Percentiles rank a stretch among this genome's conserved stretches.
phyloP scores from a whole-genome alignment of 2,888 invertebrate genomes.

The Rotaria macrura region DNA sequence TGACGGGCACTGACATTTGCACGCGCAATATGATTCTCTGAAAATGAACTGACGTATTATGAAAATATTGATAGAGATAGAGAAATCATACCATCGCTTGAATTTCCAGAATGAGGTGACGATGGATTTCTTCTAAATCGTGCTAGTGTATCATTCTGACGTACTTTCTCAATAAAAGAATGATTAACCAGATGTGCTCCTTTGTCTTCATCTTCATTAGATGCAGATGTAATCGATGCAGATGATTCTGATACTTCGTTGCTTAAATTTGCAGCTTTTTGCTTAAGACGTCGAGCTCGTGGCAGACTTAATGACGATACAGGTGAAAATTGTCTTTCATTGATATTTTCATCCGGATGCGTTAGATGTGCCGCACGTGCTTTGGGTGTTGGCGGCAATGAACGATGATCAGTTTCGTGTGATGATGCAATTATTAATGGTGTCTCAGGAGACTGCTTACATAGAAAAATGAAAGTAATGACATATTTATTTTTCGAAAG shows the following conservation, averaged over 20 bases:
- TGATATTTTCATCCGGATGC: background rate
- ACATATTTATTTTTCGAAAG: no score
- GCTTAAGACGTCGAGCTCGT: background rate
- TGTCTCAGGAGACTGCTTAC: background rate
- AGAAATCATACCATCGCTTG: background rate
- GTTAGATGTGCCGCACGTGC: background rate
- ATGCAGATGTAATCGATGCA: background rate
- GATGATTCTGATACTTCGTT: background rate
- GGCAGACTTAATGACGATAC: background rate
- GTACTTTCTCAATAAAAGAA: background rate
- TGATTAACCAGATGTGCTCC: background rate
- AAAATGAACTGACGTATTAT: background rate
- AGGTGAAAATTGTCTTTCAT: background rate
- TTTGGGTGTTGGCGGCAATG: background rate
- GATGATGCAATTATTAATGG: background rate
- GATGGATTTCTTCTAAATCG: background rate
- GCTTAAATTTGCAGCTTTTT: background rate
- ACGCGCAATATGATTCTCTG: background rate
- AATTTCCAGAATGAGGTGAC: background rate
- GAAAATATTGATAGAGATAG: background rate
- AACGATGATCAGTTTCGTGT: background rate
- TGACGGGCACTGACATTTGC: background rate
- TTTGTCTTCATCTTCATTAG: background rate
- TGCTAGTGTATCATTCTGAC: background rate
- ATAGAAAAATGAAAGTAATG: no score